phyloP scores from a whole-genome alignment of 92 coral and sea anemone species.

The Muricea muricata region DNA sequence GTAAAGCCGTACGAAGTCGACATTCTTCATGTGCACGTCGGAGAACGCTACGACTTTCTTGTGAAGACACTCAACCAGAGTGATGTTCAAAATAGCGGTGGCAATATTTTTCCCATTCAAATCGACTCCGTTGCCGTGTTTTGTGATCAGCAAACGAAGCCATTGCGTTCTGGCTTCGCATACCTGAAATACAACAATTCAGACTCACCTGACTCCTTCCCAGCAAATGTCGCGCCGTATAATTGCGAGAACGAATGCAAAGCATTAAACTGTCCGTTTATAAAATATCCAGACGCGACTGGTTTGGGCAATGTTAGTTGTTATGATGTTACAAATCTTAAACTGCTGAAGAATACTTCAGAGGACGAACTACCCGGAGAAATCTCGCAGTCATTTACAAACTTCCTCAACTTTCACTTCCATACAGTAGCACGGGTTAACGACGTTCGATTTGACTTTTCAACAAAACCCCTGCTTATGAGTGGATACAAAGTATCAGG shows the following conservation, averaged over 20 bases:
- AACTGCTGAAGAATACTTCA: too few species aligned
- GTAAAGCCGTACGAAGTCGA: constrained; percentile 67
- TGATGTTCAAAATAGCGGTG: background rate
- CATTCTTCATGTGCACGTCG: constrained; percentile 69
- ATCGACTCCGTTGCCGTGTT: constrained; percentile 57
- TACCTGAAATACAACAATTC: background rate
- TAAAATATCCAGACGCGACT: background rate
- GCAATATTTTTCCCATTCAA: background rate
- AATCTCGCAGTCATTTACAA: too few species aligned
- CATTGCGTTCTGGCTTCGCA: background rate
- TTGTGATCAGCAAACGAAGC: background rate
- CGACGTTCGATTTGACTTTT: constrained; percentile 35
- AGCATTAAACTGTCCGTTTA: constrained; percentile 64
- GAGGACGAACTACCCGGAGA: too few species aligned
- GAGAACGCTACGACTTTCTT: constrained; percentile 80
- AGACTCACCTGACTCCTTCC: background rate
- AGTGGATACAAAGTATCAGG: background rate
- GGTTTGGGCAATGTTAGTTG: too few species aligned
- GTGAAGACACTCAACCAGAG: constrained; percentile 55
- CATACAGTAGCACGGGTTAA: constrained; percentile 14
- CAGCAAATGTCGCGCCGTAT: background rate
- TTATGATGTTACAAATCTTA: background rate
- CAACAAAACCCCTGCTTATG: constrained; percentile 50
- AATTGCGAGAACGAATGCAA: constrained; percentile 11
- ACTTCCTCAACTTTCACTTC: constrained; percentile 49